Evolutionary conservation across 2,113 vertebrate genomes (phyloP).

Genomic region (Vombatus ursinus): DNA sequence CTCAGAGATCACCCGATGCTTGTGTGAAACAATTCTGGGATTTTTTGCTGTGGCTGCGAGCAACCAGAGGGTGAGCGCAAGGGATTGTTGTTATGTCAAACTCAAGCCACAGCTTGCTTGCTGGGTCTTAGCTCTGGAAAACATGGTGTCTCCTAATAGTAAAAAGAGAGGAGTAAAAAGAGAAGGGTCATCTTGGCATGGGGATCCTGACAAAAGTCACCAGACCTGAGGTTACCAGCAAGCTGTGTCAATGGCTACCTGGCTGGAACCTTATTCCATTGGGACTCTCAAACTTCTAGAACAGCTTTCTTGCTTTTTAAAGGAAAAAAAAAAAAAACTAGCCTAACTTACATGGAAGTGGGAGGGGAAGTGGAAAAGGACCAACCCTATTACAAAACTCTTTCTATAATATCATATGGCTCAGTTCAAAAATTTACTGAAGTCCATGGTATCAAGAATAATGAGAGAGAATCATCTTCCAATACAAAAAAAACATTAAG

Average conservation of each 20-base stretch:
- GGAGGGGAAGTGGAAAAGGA: neutral
- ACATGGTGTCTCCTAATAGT: too few species aligned
- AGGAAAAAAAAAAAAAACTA: neutral
- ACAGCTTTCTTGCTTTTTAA: neutral
- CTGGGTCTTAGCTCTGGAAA: too few species aligned
- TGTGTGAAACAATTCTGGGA: too few species aligned
- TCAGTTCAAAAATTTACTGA: neutral
- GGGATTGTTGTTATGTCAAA: too few species aligned
- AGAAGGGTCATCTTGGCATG: too few species aligned
- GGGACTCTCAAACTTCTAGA: neutral
- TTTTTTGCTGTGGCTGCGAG: too few species aligned
- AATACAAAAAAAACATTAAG: neutral
- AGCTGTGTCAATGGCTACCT: neutral
- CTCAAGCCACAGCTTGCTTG: too few species aligned
- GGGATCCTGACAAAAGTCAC: neutral
- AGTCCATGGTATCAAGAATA: neutral
- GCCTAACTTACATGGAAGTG: neutral
- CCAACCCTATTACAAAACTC: neutral
- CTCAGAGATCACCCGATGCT: too few species aligned
- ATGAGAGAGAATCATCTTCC: neutral
- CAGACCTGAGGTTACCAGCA: neutral
- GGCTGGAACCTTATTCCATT: neutral
- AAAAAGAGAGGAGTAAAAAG: too few species aligned
- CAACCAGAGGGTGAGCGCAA: too few species aligned
- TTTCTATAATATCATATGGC: neutral